phyloP scores from a whole-genome alignment of 1,140 invertebrate genomes.

The Cherax destructor region DNA sequence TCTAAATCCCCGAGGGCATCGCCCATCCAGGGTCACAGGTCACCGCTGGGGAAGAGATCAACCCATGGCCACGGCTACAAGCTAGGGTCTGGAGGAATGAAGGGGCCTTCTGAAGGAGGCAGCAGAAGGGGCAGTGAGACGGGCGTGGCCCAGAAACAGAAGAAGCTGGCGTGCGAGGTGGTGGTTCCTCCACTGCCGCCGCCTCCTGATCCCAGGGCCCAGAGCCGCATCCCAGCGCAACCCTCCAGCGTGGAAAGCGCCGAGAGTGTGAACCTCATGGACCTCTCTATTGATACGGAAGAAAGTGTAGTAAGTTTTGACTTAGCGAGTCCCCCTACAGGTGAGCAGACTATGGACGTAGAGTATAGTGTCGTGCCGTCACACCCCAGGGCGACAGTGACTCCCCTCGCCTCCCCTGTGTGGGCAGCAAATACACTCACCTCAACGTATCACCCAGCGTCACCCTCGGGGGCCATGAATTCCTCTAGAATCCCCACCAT shows the following conservation, averaged over 20 bases:
- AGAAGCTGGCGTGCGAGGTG: conserved; percentile 59
- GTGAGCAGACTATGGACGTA: conserved; percentile 38
- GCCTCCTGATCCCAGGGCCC: conserved; percentile 35
- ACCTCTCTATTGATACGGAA: conserved; percentile 61
- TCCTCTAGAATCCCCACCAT: conserved; percentile 1
- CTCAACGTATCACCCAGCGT: conserved; percentile 19
- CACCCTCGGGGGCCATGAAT: background rate
- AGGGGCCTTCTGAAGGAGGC: background rate
- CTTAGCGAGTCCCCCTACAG: background rate
- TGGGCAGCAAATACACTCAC: conserved; percentile 52
- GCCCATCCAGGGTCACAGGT: conserved; percentile 44
- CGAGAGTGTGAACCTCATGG: conserved; percentile 65
- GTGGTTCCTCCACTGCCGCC: conserved; percentile 52
- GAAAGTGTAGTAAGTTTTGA: conserved; percentile 2
- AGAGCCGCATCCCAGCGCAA: conserved; percentile 27
- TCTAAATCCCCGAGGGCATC: conserved; percentile 5
- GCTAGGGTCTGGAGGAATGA: conserved; percentile 12
- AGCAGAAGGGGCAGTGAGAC: conserved; percentile 55
- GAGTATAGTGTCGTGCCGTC: conserved; percentile 34
- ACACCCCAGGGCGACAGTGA: background rate
- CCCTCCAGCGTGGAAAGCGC: conserved; percentile 52
- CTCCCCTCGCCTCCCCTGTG: conserved; percentile 59
- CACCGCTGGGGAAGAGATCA: conserved; percentile 32
- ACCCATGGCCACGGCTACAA: background rate
- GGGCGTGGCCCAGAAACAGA: conserved; percentile 54